phyloP scores from a whole-genome alignment of 2,797 vertebrate genomes.

The Ataeniobius toweri region DNA sequence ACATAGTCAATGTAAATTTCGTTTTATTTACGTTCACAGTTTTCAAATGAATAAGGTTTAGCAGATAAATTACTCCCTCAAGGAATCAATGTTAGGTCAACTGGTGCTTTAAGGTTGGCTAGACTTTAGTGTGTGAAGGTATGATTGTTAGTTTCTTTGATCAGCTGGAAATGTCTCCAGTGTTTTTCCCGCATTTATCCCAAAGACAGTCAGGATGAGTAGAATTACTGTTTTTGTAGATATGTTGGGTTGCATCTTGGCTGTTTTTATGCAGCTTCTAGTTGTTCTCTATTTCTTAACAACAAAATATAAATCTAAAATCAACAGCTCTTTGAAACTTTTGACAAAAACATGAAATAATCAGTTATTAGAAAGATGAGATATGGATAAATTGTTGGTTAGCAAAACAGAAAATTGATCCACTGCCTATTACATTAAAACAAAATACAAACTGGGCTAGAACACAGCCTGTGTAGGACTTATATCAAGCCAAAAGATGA shows the following conservation, averaged over 20 bases:
- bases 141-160: neutral
- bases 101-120: neutral
- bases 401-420: constrained; percentile 4
- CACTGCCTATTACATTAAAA: constrained; percentile 7
- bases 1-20: neutral
- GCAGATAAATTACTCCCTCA: neutral
- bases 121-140: neutral
- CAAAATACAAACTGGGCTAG: constrained; percentile 5
- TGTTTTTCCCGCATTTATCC: neutral
- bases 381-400: neutral
- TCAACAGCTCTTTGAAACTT: constrained; percentile 3
- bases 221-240: neutral
- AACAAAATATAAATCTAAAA: neutral
- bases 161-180: neutral
- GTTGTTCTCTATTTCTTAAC: neutral
- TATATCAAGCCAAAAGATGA: constrained; percentile 30
- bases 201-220: neutral
- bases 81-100: neutral
- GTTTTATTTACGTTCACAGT: neutral
- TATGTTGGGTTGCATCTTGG: neutral
- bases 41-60: neutral
- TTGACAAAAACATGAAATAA: neutral
- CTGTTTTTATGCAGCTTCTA: neutral
- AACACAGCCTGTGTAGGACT: constrained; percentile 10
- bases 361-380: neutral